Conservation (phyloP, 1,140 invertebrate species). For the Asobara japonica region DNA sequence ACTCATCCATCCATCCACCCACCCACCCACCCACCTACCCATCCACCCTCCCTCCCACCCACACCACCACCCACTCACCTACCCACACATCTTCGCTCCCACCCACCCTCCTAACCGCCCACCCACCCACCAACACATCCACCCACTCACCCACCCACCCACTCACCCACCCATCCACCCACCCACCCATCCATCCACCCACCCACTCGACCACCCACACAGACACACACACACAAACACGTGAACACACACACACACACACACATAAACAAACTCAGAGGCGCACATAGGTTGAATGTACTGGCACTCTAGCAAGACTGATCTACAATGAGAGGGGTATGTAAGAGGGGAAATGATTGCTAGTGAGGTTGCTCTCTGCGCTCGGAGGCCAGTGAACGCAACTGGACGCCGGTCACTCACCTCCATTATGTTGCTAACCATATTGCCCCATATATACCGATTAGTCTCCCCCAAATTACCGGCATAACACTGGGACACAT, state of each 20-base stretch:
- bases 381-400: constrained; percentile 63
- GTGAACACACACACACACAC: neutral
- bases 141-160: too few species aligned
- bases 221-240: neutral
- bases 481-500: neutral
- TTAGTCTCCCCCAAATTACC: neutral
- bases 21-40: too few species aligned
- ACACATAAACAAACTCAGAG: neutral
- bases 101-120: too few species aligned
- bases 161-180: too few species aligned
- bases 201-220: too few species aligned
- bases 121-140: too few species aligned
- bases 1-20: too few species aligned
- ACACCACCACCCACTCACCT: too few species aligned
- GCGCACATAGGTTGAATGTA: neutral
- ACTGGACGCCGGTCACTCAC: constrained; percentile 66
- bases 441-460: constrained; percentile 63
- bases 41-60: too few species aligned
- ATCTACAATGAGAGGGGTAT: constrained; percentile 24
- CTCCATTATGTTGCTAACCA: constrained; percentile 53
- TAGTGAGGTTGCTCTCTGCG: constrained; percentile 20
- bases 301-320: neutral
- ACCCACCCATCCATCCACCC: too few species aligned
- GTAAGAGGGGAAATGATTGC: constrained; percentile 39
- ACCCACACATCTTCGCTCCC: too few species aligned